Evolutionary conservation across 2,113 vertebrate species (phyloP), one percentile per base, ranked within the genome.

Genomic region (Porphyrio hochstetteri): DNA sequence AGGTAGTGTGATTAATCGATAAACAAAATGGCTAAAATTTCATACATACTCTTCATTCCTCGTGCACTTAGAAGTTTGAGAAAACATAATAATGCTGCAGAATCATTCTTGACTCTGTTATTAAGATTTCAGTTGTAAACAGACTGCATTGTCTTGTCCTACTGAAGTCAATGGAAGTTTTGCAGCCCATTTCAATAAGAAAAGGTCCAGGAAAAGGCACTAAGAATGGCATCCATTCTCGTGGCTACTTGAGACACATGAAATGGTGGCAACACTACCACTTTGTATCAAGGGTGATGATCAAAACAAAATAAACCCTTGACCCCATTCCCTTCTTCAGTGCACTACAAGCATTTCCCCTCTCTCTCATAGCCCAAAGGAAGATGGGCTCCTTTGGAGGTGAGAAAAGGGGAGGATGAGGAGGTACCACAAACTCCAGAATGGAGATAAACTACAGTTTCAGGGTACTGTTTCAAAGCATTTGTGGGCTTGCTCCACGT

Each of bases 191-290:
- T 82, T 76, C 53, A 27, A 1, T 69, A 57, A 68, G 48, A 60
- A 23, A 3, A 67, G 33, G 31, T 80, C 25, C 28, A 46, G 48
- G 42, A 79, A 88, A 35, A 61, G 46, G 24, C 72, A 70, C 13
- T 10, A 36, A 80, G 55, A 55, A 4, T 0, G 0, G 23, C 3
- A 2, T 10, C 42, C 9, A 5, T 90, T 80, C 70, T 12, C 13
- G 4, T 19, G 63, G 40, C 18, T 77, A 2, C 52, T 74, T 67
- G 25, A 5, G 6, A 46, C 20, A 18, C 35, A 6, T 3, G 2
- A 44, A 88, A 64, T 79, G 52, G 85, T 85, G 44, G 44, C 76
- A 56, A 7, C 74, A 12, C 44, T 46, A n/a, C 12, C 7, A 4
- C 14, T 61, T 68, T 68, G 23, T 86, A 16, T 86, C 60, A 24